Evolutionary conservation across 2,113 vertebrate genomes (phyloP).

Genomic region (Myiopsitta monachus): DNA sequence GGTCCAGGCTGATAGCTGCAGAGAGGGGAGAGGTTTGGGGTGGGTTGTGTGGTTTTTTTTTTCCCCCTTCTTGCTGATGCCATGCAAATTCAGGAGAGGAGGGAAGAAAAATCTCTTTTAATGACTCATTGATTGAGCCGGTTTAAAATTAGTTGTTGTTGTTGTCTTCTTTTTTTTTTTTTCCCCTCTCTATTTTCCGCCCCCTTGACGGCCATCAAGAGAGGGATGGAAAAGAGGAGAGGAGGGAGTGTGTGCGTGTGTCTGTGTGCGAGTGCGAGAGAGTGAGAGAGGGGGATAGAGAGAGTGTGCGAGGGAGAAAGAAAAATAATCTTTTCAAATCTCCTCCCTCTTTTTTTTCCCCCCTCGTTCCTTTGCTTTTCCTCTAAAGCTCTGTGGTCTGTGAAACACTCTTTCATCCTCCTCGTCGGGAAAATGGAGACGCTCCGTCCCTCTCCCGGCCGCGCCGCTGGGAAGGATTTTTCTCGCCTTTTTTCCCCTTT

Average conservation of each 20-base stretch:
- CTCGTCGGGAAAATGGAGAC: slow-evolving; percentile 76
- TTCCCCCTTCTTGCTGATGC: slow-evolving; percentile 42
- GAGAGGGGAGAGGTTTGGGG: slow-evolving; percentile 70
- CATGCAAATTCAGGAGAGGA: slow-evolving; percentile 73
- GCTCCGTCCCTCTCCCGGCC: slow-evolving; percentile 56
- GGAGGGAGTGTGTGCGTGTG: slow-evolving; percentile 63
- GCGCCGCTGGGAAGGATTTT: slow-evolving; percentile 62
- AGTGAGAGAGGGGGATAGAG: slow-evolving; percentile 72
- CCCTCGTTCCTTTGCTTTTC: slow-evolving; percentile 71
- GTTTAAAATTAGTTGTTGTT: slow-evolving; percentile 77
- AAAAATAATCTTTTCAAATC: slow-evolving; percentile 79
- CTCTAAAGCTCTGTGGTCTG: slow-evolving; percentile 74
- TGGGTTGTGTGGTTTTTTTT: neutral
- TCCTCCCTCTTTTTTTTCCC: slow-evolving; percentile 75
- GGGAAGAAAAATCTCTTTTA: slow-evolving; percentile 76
- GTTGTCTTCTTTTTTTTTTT: slow-evolving; percentile 42
- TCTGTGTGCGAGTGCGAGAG: slow-evolving; percentile 62
- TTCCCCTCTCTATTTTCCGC: slow-evolving; percentile 47
- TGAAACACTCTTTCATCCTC: slow-evolving; percentile 68
- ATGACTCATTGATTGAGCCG: slow-evolving; percentile 82
- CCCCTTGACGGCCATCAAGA: slow-evolving; percentile 69
- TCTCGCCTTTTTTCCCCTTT: slow-evolving; percentile 56
- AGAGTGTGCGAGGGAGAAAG: slow-evolving; percentile 75
- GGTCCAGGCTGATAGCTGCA: slow-evolving; percentile 68
- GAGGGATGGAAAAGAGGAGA: slow-evolving; percentile 70